Percentiles rank a stretch among this genome's conserved stretches.
These are phyloP conservation scores for Pachypsylla venusta DNA, from an alignment of 1,140 invertebrate genomes.

Conservation along the genomic window DNA sequence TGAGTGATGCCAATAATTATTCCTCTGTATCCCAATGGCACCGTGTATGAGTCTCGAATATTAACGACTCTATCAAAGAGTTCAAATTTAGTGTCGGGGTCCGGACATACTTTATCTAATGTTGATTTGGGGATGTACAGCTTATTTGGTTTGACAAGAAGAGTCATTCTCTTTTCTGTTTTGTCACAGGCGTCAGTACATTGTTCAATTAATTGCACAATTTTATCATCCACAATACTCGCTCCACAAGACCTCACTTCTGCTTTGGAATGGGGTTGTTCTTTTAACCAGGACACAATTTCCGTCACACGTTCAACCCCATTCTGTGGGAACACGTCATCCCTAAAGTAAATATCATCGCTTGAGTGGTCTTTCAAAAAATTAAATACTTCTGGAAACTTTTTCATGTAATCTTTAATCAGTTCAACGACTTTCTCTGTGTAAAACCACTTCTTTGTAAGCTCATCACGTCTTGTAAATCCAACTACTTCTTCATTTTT, in stretches of 20 bases:
- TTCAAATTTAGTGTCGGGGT: constrained; percentile 43
- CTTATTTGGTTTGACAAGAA: constrained; percentile 55
- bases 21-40: constrained; percentile 65
- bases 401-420: constrained; percentile 47
- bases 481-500: constrained; percentile 44
- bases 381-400: constrained; percentile 61
- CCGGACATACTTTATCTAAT: constrained; percentile 41
- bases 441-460: constrained; percentile 51
- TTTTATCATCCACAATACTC: constrained; percentile 9
- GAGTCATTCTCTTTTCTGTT: constrained; percentile 39
- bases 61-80: constrained; percentile 75
- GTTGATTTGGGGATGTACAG: constrained; percentile 30
- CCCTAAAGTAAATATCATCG: constrained; percentile 44
- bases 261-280: constrained; percentile 14
- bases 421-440: constrained; percentile 57
- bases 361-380: constrained; percentile 33
- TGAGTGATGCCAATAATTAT: constrained; percentile 51
- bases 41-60: constrained; percentile 50
- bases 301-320: constrained; percentile 5
- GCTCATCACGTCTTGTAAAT: neutral
- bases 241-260: constrained; percentile 15
- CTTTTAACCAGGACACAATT: constrained; percentile 16
- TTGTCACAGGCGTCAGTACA: constrained; percentile 13
- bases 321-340: constrained; percentile 43
- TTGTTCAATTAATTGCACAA: constrained; percentile 13